Percentiles rank a stretch among this genome's conserved stretches.
phyloP scores from a whole-genome alignment of 2,113 vertebrate genomes.

The Equus przewalskii region DNA sequence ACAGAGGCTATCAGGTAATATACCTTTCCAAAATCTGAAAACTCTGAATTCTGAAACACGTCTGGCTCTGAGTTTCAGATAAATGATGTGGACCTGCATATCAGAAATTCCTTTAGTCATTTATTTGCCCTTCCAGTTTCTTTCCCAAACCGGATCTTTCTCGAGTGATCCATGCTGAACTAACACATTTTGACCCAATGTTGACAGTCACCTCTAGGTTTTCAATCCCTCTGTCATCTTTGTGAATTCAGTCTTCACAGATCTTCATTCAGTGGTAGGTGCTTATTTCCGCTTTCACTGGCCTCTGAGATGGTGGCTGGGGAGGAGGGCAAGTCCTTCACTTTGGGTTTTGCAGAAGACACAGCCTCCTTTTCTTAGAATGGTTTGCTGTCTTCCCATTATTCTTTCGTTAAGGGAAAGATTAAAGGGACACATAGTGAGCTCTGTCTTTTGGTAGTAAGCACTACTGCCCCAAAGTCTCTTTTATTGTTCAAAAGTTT shows the following conservation, averaged over 20 bases:
- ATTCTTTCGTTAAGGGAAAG: not conserved
- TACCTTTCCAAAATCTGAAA: not conserved
- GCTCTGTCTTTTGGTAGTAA: not conserved
- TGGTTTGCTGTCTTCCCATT: not conserved
- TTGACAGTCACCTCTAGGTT: not conserved
- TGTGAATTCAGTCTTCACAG: not conserved
- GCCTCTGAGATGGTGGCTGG: not conserved
- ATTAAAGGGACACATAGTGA: not conserved
- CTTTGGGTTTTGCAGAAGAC: not conserved
- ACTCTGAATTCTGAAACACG: not conserved
- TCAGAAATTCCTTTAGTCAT: not conserved
- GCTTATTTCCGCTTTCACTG: not conserved
- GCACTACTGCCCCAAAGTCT: not conserved
- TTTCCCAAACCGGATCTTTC: not conserved
- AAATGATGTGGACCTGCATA: not conserved
- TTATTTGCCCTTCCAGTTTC: not conserved
- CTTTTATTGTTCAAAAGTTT: not conserved
- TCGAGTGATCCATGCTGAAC: not conserved
- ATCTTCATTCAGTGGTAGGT: not conserved
- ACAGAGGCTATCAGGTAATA: not conserved
- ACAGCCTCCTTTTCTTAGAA: not conserved
- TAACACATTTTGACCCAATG: not conserved
- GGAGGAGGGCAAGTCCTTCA: not conserved
- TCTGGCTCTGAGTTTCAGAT: not conserved
- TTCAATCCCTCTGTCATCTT: not conserved